Evolutionary conservation across 2,113 vertebrate genomes (phyloP).

Genomic region (Myotis brandtii): DNA sequence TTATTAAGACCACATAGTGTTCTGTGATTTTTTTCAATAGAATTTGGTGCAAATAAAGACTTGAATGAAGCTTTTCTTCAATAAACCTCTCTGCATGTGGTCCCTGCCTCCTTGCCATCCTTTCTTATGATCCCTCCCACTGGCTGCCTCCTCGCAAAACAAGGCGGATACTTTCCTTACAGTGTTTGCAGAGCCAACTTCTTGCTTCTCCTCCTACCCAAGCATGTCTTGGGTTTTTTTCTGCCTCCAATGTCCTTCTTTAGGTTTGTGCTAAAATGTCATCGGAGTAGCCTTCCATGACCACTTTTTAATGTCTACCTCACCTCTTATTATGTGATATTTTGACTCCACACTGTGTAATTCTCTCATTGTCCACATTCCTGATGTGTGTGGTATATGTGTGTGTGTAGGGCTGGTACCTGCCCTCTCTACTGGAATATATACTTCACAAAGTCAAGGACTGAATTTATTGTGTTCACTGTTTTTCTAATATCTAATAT

Average conservation of each 20-base stretch:
- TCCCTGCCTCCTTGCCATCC: not conserved
- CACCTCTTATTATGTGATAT: not conserved
- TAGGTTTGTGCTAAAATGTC: not conserved
- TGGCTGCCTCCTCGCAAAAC: not conserved
- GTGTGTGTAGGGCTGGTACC: rapidly evolving
- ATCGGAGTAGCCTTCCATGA: not conserved
- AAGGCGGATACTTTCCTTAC: not conserved
- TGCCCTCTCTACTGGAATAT: not conserved
- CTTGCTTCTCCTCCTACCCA: not conserved
- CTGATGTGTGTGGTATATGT: not conserved
- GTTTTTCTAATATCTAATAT: not conserved
- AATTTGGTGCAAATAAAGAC: not conserved
- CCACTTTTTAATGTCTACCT: not conserved
- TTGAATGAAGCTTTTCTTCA: not conserved
- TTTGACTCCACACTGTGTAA: not conserved
- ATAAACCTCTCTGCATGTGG: not conserved
- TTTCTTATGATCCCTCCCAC: not conserved
- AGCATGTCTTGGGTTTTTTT: not conserved
- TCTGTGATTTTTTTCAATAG: not conserved
- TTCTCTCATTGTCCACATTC: not conserved
- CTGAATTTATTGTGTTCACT: not conserved
- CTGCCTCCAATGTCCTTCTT: not conserved
- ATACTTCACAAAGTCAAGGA: not conserved
- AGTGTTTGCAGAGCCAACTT: not conserved
- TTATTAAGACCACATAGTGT: not conserved